These are phyloP conservation scores for Meiosimyza decipiens DNA, from an alignment of 2,888 invertebrate genomes.

Conservation along the genomic window DNA sequence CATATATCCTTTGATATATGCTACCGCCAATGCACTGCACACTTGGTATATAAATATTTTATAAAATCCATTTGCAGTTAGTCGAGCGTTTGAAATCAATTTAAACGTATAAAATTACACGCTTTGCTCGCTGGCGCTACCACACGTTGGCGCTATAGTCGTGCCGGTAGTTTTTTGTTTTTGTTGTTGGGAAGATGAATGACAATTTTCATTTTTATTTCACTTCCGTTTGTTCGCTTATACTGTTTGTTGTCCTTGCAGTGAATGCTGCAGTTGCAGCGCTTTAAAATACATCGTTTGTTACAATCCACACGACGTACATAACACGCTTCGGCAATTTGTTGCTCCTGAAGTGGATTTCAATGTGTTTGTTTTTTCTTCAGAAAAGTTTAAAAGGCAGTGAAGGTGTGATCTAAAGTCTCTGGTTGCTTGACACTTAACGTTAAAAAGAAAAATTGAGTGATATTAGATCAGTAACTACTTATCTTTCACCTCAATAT, in stretches of 20 bases:
- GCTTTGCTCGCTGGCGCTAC: slow-evolving; percentile 4
- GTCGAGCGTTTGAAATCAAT: slow-evolving; percentile 44
- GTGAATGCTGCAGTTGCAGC: not conserved
- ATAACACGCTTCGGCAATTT: slow-evolving; percentile 34
- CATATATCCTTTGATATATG: slow-evolving; percentile 23
- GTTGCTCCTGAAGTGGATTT: slow-evolving; percentile 29
- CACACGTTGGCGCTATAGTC: slow-evolving; percentile 4
- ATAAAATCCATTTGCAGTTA: slow-evolving; percentile 41
- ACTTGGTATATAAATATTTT: slow-evolving; percentile 15
- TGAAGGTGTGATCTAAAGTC: not conserved
- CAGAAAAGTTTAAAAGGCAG: not conserved
- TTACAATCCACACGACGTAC: slow-evolving; percentile 8
- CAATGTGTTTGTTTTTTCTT: slow-evolving; percentile 18
- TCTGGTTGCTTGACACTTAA: too few relatives aligned
- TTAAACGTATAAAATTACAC: slow-evolving; percentile 37
- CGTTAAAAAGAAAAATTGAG: too few relatives aligned
- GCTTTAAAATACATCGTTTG: slow-evolving; percentile 21
- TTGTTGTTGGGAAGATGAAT: slow-evolving; percentile 27
- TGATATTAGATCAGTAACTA: too few relatives aligned
- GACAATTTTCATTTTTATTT: slow-evolving; percentile 36
- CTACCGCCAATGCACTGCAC: not conserved
- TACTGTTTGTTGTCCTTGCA: not conserved
- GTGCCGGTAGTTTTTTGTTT: not conserved
- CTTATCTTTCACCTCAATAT: too few relatives aligned
- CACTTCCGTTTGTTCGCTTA: slow-evolving; percentile 14